These are phyloP conservation scores for Bellardia bayeri DNA, from an alignment of 2,888 invertebrate species.

Conservation along the genomic window DNA sequence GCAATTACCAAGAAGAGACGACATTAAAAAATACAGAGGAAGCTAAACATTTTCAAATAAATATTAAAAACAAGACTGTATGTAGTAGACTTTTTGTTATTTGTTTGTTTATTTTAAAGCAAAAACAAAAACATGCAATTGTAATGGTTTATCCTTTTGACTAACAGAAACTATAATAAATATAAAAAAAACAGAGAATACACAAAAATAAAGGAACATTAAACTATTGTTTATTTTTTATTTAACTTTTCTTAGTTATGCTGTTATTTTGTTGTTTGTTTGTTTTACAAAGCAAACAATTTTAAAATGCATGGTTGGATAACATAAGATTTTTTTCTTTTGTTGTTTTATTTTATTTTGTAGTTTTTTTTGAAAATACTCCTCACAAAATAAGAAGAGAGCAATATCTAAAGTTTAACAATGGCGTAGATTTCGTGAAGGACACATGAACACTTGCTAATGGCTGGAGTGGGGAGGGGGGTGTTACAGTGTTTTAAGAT, in stretches of 20 bases:
- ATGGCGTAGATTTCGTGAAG: no score
- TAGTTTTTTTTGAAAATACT: no score
- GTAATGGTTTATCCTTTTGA: conserved; percentile 36
- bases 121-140: conserved; percentile 3
- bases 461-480: no score
- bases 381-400: no score
- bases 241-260: conserved; percentile 3
- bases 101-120: background rate
- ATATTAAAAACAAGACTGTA: background rate
- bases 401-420: no score
- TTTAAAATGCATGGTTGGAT: conserved; percentile 46
- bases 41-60: background rate
- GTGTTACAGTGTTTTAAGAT: no score
- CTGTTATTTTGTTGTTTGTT: background rate
- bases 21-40: conserved; percentile 3
- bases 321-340: conserved; percentile 30
- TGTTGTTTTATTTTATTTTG: background rate
- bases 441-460: no score
- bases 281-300: conserved; percentile 50
- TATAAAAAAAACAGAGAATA: background rate
- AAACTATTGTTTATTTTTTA: background rate
- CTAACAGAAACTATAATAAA: background rate
- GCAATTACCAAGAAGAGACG: conserved; percentile 7
- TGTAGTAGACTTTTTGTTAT: conserved; percentile 5
- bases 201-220: conserved; percentile 4